These are phyloP conservation scores for Cebidichthys violaceus DNA, from an alignment of 2,113 vertebrate species.

Conservation along the genomic window DNA sequence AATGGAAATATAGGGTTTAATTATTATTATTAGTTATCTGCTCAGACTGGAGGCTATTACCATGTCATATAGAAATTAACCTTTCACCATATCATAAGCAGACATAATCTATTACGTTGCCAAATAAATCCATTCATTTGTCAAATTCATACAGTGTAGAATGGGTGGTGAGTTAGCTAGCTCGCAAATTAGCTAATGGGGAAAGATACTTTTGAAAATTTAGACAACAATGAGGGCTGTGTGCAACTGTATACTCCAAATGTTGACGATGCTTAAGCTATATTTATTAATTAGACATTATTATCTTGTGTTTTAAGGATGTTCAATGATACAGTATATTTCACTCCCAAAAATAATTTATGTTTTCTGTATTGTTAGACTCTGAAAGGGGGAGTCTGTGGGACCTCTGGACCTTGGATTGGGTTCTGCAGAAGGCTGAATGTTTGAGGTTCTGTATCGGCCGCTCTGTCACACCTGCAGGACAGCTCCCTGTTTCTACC, in stretches of 20 bases:
- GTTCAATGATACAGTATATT: background rate
- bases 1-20: background rate
- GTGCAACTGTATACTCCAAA: background rate
- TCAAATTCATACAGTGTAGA: background rate
- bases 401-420: slow-evolving; percentile 85
- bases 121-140: background rate
- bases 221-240: no score
- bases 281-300: background rate
- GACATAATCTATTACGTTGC: background rate
- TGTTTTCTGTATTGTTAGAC: slow-evolving; percentile 47
- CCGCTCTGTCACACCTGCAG: slow-evolving; percentile 76
- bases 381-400: slow-evolving; percentile 68
- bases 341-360: background rate
- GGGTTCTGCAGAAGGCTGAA: slow-evolving; percentile 87
- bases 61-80: background rate
- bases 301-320: background rate
- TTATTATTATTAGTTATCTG: no score
- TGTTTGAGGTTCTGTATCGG: slow-evolving; percentile 89
- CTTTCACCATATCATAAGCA: background rate
- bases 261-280: background rate
- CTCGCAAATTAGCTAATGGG: background rate
- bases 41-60: background rate
- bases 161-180: background rate
- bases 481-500: slow-evolving; percentile 85
- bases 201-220: no score